Conservation (phyloP, 2,888 invertebrate species). For the Tillus elongatus region DNA sequence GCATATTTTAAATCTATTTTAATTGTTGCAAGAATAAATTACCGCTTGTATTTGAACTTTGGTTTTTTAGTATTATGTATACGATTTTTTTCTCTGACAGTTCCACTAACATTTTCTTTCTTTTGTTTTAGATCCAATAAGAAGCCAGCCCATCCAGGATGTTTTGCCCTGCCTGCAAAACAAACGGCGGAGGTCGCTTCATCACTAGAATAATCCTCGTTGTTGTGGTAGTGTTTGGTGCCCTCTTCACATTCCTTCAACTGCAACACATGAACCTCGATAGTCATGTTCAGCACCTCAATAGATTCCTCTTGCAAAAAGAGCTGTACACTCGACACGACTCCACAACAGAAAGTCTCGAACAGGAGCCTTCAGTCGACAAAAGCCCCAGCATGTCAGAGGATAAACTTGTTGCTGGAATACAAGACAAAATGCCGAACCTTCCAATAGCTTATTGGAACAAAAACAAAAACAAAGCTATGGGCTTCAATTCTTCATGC, state of each 20-base stretch:
- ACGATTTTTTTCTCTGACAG: slow-evolving; percentile 1
- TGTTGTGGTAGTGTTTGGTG: slow-evolving; percentile 28
- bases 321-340: slow-evolving; percentile 39
- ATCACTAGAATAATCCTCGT: slow-evolving; percentile 42
- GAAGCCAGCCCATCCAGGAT: slow-evolving; percentile 20
- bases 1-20: too few species aligned
- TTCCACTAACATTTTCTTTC: slow-evolving; percentile 1
- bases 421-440: slow-evolving; percentile 71
- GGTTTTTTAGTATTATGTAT: too few species aligned
- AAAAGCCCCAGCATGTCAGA: slow-evolving; percentile 55
- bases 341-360: slow-evolving; percentile 38
- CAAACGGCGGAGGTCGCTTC: slow-evolving; percentile 38
- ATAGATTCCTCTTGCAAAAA: slow-evolving; percentile 47
- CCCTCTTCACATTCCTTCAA: slow-evolving; percentile 43
- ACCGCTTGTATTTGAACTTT: too few species aligned
- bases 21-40: too few species aligned
- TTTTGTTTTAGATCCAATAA: too few species aligned
- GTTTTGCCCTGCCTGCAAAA: slow-evolving; percentile 14
- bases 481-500: slow-evolving; percentile 61
- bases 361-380: slow-evolving; percentile 52
- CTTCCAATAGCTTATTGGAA: slow-evolving; percentile 81
- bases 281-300: slow-evolving; percentile 37
- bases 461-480: slow-evolving; percentile 67
- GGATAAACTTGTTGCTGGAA: slow-evolving; percentile 66
- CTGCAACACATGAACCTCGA: slow-evolving; percentile 37